Conservation (phyloP, 2,113 vertebrate species). For the Dromas ardeola region DNA sequence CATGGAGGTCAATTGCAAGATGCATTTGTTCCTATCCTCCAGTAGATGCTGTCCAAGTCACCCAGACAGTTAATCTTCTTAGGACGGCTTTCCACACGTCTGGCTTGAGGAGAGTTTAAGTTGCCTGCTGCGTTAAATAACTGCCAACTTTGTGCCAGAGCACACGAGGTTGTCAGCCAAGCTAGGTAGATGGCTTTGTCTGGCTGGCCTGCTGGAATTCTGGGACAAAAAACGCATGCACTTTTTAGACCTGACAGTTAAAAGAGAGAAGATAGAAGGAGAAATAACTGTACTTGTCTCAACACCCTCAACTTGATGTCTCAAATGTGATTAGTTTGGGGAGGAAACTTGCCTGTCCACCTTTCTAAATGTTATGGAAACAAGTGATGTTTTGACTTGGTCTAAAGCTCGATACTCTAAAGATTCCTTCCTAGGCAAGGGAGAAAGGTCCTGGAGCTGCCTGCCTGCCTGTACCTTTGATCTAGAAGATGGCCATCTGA, state of each 20-base stretch:
- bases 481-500: neutral
- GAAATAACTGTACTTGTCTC: neutral
- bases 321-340: neutral
- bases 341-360: neutral
- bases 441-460: neutral
- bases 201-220: neutral
- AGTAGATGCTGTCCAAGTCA: neutral
- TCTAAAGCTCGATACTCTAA: neutral
- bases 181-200: neutral
- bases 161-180: fast-evolving
- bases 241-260: neutral
- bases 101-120: neutral
- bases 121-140: neutral
- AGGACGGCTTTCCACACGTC: neutral
- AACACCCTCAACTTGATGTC: neutral
- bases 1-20: neutral
- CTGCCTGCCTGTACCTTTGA: neutral
- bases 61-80: neutral
- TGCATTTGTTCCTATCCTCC: neutral
- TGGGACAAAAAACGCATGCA: fast-evolving
- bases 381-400: neutral
- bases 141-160: neutral
- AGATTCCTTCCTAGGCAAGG: neutral
- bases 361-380: neutral
- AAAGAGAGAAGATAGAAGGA: neutral